Evolutionary conservation across 2,113 vertebrate genomes (phyloP), one percentile per base, ranked within the genome.

Genomic region (Neolamprologus longior): DNA sequence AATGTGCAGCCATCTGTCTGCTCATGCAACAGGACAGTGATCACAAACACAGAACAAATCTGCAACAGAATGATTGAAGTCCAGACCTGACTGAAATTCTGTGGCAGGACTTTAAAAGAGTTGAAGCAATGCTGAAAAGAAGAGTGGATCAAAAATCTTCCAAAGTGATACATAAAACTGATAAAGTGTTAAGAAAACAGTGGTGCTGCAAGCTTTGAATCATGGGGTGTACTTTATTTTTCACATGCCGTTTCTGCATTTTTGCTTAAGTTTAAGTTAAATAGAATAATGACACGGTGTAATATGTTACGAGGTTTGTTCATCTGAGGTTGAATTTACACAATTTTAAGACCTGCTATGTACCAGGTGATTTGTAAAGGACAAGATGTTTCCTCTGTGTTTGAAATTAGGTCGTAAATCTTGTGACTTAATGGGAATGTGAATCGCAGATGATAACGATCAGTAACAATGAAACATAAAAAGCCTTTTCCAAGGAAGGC

Each of bases 231-330:
- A 45, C 2, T 26, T 45, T 1, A 0, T 45, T 73, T 1, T 40
- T 45, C 0, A 73, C 14, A 73, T 1, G 0, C 8, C 0, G 2
- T 0, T 73, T 1, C 37, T 7, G 37, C 37, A 42, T 45, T 45
- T 45, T 73, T 24, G 40, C 21, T 26, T 10, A 26, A 26, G 7
- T 45, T 24, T 24, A 24, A 24, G 40, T 73, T 73, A 1, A 73
- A 26, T 45, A 73, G 21, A 28, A 73, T 0, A 45, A 42, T 10
- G 24, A 76, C 3, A 0, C 4, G 0, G 24, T 28, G 14, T 3
- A 10, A 28, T 47, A 11, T 76, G 9, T 17, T 47, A 1, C 0
- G 4, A 45, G n/a, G 13, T 45, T 45, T 28, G 40, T 28, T 76
- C 14, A 47, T 76, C 68, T 0, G 4, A 76, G 14, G 68, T 76